Conservation (phyloP, 1,140 invertebrate genomes). For the Ptiloglossa arizonensis region DNA sequence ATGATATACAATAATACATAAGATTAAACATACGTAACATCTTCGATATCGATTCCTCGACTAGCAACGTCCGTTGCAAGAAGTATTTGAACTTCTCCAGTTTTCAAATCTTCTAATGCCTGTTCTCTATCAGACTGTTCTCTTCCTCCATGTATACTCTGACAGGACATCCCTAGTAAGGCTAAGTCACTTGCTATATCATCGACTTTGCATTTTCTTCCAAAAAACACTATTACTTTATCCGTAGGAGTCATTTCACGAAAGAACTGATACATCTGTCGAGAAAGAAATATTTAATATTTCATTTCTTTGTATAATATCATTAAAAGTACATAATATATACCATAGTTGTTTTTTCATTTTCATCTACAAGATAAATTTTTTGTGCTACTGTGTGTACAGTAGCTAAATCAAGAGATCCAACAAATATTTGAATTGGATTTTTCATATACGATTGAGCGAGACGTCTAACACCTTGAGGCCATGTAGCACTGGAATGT, state of each 20-base stretch:
- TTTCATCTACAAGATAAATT: slow-evolving; percentile 87
- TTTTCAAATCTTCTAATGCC: slow-evolving; percentile 91
- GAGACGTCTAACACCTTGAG: slow-evolving; percentile 89
- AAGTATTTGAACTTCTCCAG: slow-evolving; percentile 89
- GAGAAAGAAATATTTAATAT: slow-evolving; percentile 44
- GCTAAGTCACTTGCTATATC: slow-evolving; percentile 90
- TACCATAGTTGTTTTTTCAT: slow-evolving; percentile 86
- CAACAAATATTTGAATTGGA: slow-evolving; percentile 94
- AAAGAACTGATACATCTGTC: slow-evolving; percentile 84
- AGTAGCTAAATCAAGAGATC: slow-evolving; percentile 92
- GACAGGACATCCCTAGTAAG: slow-evolving; percentile 85
- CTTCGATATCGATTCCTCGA: slow-evolving; percentile 94
- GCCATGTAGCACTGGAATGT: slow-evolving; percentile 92
- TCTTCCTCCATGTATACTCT: slow-evolving; percentile 94
- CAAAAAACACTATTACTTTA: slow-evolving; percentile 94
- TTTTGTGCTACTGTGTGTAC: slow-evolving; percentile 91
- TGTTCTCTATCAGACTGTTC: slow-evolving; percentile 93
- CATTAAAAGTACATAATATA: slow-evolving; percentile 48
- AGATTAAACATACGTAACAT: slow-evolving; percentile 89
- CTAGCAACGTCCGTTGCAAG: slow-evolving; percentile 97
- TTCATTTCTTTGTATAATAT: neutral
- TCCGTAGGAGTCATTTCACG: slow-evolving; percentile 86
- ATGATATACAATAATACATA: neutral
- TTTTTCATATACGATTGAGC: slow-evolving; percentile 93
- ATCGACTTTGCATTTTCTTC: slow-evolving; percentile 90